Base-by-base conservation (phyloP, 1,140 invertebrate species). In the Bombus consobrinus region DNA sequence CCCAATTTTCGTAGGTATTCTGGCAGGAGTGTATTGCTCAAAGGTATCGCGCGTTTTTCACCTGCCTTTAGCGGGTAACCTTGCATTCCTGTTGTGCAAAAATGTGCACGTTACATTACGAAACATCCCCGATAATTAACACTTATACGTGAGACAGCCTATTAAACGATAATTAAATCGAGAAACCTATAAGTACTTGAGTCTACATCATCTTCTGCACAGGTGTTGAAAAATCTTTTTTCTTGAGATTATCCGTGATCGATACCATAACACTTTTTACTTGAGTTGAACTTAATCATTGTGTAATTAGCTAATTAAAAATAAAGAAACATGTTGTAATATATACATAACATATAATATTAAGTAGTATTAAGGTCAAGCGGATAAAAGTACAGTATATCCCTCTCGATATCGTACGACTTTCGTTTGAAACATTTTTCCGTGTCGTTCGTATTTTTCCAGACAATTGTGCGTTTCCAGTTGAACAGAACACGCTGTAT, bases 21-120 rank as follows among this genome's bases (percentile, higher is more conserved):
- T 1, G 97, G 96, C 59, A 98, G 76, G 12, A 97, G 93, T 72
- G 94, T 95, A 39, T 95, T 93, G n/a, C 95, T 92, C 12, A 96
- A 83, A 0, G 97, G 96, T 57, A 98, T 92, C 43, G 96, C 96
- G 64, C 96, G 94, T 8, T 96, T 94, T 84, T 96, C 95, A 0
- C 95, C 95, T 37, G 95, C 95, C 68, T 87, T 89, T 59, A 97
- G 93, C 0, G 97, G 97, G 73, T 92, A 94, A 57, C 97, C 96
- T 91, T 97, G 97, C 92, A 97, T 95, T 62, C 97, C 97, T 96
- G 13, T 75, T n/a, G 18, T 53, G 41, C 1, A 72, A 28, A 28
- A 28, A 71, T 41, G 1, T 6, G 1, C 8, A 28, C 9, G 12
- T 69, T 39, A 69, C 1, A 15, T 12, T 22, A 5, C 1, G 8